phyloP scores from a whole-genome alignment of 2,797 vertebrate species.

The Neosilurus mollespiculum region DNA sequence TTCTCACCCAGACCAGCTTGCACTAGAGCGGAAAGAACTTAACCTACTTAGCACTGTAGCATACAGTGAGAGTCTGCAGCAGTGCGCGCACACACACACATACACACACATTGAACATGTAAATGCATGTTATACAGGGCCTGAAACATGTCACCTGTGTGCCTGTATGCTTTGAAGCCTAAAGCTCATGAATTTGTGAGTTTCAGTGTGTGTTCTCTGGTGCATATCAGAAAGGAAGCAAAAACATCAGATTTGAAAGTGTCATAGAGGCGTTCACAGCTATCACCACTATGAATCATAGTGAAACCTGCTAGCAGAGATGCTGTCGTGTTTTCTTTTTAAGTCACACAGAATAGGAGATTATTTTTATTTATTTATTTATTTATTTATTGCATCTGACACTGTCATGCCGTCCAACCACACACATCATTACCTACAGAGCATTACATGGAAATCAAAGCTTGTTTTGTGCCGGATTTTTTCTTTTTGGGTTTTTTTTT shows the following conservation, averaged over 20 bases:
- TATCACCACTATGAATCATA: slow-evolving; percentile 16
- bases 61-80: background rate
- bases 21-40: slow-evolving; percentile 43
- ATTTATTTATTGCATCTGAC: slow-evolving; percentile 4
- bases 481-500: background rate
- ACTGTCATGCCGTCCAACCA: background rate
- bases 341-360: background rate
- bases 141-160: slow-evolving; percentile 2
- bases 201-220: background rate
- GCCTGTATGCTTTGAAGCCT: background rate
- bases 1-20: slow-evolving; percentile 46
- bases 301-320: slow-evolving; percentile 1
- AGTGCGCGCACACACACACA: background rate
- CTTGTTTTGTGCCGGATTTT: background rate
- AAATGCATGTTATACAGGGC: background rate
- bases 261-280: background rate
- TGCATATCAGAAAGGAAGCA: slow-evolving; percentile 4
- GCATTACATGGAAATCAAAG: background rate
- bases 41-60: slow-evolving; percentile 50
- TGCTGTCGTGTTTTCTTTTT: background rate
- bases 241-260: background rate
- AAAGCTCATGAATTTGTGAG: background rate
- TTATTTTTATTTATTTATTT: too few relatives aligned
- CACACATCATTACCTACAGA: background rate
- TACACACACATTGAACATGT: background rate